A percentile compares a stretch with the other conserved stretches of the same genome.
phyloP scores from a whole-genome alignment of 2,797 vertebrate genomes.

The Ambastaia sidthimunki region DNA sequence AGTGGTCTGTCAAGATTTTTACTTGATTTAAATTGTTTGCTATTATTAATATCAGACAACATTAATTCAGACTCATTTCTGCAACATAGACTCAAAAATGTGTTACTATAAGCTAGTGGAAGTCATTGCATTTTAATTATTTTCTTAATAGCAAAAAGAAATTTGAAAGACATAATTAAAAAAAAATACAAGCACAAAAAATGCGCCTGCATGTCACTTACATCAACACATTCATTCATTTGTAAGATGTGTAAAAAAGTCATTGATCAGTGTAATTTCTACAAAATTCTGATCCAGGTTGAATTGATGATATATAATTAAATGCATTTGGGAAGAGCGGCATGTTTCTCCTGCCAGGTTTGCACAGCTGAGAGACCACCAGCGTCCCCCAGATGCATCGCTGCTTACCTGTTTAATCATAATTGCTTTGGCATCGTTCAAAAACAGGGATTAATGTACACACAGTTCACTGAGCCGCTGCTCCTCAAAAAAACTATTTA shows the following conservation, averaged over 20 bases:
- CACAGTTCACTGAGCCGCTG: slow-evolving; percentile 37
- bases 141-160: not conserved
- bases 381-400: not conserved
- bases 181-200: no score
- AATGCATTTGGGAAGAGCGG: slow-evolving; percentile 10
- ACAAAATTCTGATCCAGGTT: not conserved
- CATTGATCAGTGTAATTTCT: not conserved
- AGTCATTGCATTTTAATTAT: not conserved
- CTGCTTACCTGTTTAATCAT: slow-evolving; percentile 53
- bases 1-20: not conserved
- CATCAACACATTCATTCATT: not conserved
- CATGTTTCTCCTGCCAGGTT: slow-evolving; percentile 11
- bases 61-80: slow-evolving; percentile 11
- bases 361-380: slow-evolving; percentile 25
- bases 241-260: not conserved
- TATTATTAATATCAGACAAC: not conserved
- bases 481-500: slow-evolving; percentile 24
- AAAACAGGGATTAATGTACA: slow-evolving; percentile 36
- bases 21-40: not conserved
- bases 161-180: not conserved
- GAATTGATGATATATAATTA: slow-evolving; percentile 29
- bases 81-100: not conserved
- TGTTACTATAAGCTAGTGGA: not conserved
- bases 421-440: slow-evolving; percentile 44
- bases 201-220: not conserved